phyloP scores from a whole-genome alignment of 2,113 vertebrate genomes.

The Thamnaconus septentrionalis region DNA sequence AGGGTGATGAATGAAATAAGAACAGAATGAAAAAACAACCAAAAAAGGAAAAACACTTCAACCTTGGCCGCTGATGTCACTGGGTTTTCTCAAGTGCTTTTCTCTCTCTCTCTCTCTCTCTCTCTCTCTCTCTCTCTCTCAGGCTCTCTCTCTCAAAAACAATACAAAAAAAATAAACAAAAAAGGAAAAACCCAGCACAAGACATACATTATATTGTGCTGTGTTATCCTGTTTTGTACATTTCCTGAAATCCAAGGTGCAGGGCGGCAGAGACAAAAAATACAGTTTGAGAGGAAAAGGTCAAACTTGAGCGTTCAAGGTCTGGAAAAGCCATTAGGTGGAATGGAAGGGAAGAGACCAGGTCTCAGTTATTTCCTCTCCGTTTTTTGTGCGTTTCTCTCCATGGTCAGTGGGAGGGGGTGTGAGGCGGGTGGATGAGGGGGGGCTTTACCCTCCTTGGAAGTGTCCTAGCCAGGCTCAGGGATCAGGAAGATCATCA shows the following conservation, averaged over 20 bases:
- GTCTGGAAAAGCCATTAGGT: constrained; percentile 71
- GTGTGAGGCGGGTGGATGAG: background rate
- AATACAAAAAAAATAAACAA: background rate
- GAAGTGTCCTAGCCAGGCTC: constrained; percentile 18
- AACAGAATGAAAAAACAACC: background rate
- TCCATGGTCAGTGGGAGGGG: constrained; percentile 43
- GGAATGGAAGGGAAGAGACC: constrained; percentile 61
- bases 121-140: no score
- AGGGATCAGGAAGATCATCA: no score
- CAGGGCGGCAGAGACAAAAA: constrained; percentile 56
- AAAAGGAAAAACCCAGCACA: constrained; percentile 33
- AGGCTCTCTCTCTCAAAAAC: no score
- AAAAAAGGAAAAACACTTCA: constrained; percentile 29
- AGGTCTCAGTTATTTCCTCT: constrained; percentile 62
- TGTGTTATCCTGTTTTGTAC: constrained; percentile 69
- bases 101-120: background rate
- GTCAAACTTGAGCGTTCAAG: constrained; percentile 42
- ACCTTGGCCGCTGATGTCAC: constrained; percentile 55
- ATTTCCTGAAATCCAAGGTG: constrained; percentile 72
- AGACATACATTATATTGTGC: constrained; percentile 54
- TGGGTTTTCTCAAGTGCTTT: constrained; percentile 40
- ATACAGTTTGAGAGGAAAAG: constrained; percentile 48
- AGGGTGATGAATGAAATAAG: background rate
- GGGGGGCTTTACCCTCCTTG: constrained; percentile 38
- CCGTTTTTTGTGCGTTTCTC: constrained; percentile 49